Percentiles rank a stretch among this genome's conserved stretches.
Evolutionary conservation across 2,888 invertebrate genomes (phyloP).

Genomic region (Escarpia spicata): DNA sequence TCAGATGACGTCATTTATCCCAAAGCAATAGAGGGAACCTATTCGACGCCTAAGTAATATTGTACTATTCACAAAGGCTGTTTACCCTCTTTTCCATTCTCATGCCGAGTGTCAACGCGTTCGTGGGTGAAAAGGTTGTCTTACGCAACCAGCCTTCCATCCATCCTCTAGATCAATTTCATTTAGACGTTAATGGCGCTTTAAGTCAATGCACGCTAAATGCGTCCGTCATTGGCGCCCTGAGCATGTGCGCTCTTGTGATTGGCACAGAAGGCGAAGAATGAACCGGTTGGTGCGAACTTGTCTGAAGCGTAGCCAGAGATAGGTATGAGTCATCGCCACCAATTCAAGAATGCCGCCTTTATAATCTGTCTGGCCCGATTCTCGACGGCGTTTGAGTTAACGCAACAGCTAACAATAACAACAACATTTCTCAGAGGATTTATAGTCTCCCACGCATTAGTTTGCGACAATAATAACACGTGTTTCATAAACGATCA

Average conservation of each 20-base stretch:
- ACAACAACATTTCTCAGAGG: not conserved
- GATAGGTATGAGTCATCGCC: not conserved
- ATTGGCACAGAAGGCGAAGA: not conserved
- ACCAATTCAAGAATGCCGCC: not conserved
- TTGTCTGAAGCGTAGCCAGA: not conserved
- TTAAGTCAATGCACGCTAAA: conserved; percentile 10
- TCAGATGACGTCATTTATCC: no score
- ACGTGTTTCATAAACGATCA: not conserved
- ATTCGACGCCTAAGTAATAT: no score
- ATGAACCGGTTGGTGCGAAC: not conserved
- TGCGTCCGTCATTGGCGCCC: not conserved
- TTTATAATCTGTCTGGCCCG: not conserved
- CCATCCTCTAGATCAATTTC: not conserved
- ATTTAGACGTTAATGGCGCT: conserved; percentile 6
- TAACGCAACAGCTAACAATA: not conserved
- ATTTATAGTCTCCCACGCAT: not conserved
- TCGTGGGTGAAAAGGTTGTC: not conserved
- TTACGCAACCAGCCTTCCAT: not conserved
- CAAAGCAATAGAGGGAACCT: no score
- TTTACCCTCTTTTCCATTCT: not conserved
- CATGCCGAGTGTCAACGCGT: not conserved
- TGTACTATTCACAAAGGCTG: no score
- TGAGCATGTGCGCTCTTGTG: not conserved
- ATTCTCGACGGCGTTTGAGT: not conserved
- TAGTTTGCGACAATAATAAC: not conserved